Base-by-base conservation (phyloP, 2,888 invertebrate species). In the Hirtodrosophila alboralis region DNA sequence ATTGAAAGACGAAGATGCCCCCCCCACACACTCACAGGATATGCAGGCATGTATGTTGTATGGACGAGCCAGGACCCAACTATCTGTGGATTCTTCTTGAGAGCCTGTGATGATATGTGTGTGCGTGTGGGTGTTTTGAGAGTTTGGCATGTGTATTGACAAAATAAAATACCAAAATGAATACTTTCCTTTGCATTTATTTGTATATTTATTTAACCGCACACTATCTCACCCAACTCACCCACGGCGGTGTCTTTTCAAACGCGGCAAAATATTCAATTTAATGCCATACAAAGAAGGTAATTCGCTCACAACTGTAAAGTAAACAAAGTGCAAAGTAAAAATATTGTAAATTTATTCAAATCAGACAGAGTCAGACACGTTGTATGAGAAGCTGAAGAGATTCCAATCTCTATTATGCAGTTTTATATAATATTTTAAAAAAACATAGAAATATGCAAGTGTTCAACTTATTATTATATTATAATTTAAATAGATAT, bases 141-240 rank as follows among this genome's bases (percentile, higher is more conserved):
- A 18, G 23, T 23, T 23, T 23, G 23, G 23, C 23, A 36, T 31
- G 36, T 31, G 36, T 59, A 36, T 48, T 59, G 49, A 30, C 41
- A 66, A 79, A 66, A 66, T 62, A 70, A 84, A 80, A 67, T 63
- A 52, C 47, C 51, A 76, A 56, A 66, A 56, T 53, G 31, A 54
- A 56, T 40, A 30, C 27, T 47, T 48, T 38, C 44, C 34, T 36
- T 53, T 56, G 63, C 58, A 71, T 71, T 58, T 71, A 67, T 77
- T 68, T 71, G 59, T 49, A 74, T 48, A 41, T 64, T 57, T 51
- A 28, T 33, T 41, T 30, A 21, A 27, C 44, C 9, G 26, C 31
- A 12, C 18, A 21, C 8, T 21, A 13, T 12, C 26, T 14, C n/a
- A 12, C 37, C 12, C 4, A 23, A 9, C 2, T 1, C 13, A 23